A percentile compares a stretch with the other conserved stretches of the same genome.
Conservation (phyloP, 2,113 vertebrate species). For the Eublepharis macularius region DNA sequence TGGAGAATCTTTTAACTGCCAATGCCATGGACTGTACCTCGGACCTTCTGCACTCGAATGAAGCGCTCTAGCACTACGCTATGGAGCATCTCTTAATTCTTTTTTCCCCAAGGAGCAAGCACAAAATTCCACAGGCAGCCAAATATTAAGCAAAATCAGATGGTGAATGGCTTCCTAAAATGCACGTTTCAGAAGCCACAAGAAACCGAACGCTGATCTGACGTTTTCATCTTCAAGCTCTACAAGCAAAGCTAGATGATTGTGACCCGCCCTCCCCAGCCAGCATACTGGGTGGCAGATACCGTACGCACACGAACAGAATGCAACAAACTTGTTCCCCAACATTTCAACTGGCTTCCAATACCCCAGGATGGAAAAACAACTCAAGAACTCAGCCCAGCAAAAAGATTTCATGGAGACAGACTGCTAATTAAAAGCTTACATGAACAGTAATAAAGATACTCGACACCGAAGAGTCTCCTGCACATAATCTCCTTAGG, state of each 20-base stretch:
- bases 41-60: background rate
- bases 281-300: too few species aligned
- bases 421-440: slow-evolving; percentile 5
- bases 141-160: too few species aligned
- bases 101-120: too few species aligned
- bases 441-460: background rate
- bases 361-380: background rate
- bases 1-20: background rate
- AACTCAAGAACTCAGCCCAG: background rate
- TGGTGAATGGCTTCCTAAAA: too few species aligned
- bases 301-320: too few species aligned
- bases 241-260: too few species aligned
- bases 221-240: too few species aligned
- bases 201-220: background rate
- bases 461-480: background rate
- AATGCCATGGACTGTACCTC: background rate
- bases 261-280: too few species aligned
- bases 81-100: too few species aligned
- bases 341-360: background rate
- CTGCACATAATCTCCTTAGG: background rate
- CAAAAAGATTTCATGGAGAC: background rate
- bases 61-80: too few species aligned
- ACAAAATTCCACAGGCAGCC: too few species aligned
- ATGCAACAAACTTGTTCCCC: background rate
- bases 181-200: background rate